Evolutionary conservation across 1,140 invertebrate species (phyloP).

Genomic region (Brachionus manjavacas): DNA sequence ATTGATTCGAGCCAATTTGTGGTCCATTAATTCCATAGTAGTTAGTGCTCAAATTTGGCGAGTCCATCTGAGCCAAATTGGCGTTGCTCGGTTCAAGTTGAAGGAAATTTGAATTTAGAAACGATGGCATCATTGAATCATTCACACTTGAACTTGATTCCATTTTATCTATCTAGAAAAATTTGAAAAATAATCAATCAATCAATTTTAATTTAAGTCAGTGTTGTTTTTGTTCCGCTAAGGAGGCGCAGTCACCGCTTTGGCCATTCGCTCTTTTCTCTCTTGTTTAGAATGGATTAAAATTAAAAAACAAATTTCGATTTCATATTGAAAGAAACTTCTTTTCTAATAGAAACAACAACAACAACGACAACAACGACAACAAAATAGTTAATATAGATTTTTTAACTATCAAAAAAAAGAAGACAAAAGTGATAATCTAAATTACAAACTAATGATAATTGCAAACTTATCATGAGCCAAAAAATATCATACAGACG

Average conservation of each 20-base stretch:
- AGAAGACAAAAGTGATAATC: slow-evolving; percentile 7
- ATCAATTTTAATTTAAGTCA: too few species aligned
- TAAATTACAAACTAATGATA: slow-evolving; percentile 30
- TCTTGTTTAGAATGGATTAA: neutral
- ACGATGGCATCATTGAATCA: slow-evolving; percentile 38
- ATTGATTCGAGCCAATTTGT: neutral
- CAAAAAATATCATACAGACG: slow-evolving; percentile 5
- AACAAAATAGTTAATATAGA: neutral
- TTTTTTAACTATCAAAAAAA: neutral
- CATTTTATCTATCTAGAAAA: neutral
- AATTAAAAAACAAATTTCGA: neutral
- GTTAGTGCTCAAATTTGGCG: neutral
- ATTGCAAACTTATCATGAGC: slow-evolving; percentile 20
- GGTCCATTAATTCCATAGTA: neutral
- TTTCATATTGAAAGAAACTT: neutral
- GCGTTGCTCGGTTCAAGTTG: neutral
- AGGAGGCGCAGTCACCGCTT: too few species aligned
- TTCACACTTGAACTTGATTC: slow-evolving; percentile 3
- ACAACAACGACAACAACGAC: too few species aligned
- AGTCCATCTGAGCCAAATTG: neutral
- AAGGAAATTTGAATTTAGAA: slow-evolving; percentile 24
- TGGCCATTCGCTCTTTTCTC: too few species aligned
- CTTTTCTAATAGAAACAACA: neutral
- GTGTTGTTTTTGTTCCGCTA: too few species aligned
- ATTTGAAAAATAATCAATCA: too few species aligned